These are phyloP conservation scores for Linnaemya vulpina DNA, from an alignment of 2,888 invertebrate species.

Conservation along the genomic window DNA sequence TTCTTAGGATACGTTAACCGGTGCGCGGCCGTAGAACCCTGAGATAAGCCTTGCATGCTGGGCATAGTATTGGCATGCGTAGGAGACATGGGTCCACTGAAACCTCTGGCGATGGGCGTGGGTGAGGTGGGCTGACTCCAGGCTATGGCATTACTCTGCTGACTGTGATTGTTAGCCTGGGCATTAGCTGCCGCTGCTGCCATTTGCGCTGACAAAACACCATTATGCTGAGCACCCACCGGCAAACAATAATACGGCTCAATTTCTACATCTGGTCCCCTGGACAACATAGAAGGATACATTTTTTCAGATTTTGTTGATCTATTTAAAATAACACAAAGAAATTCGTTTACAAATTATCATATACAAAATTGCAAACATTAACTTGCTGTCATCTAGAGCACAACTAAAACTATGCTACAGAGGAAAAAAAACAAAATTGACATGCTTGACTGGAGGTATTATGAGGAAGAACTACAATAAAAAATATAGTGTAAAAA, in stretches of 20 bases:
- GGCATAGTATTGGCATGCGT: constrained; percentile 83
- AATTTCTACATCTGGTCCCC: constrained; percentile 91
- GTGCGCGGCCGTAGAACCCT: constrained; percentile 81
- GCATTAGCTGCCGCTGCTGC: constrained; percentile 76
- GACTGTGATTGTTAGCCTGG: constrained; percentile 69
- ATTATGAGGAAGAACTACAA: neutral
- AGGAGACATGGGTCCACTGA: constrained; percentile 85
- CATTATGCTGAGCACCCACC: constrained; percentile 84
- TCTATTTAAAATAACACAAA: constrained; percentile 83
- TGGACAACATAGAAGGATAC: constrained; percentile 95
- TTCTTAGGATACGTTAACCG: constrained; percentile 87
- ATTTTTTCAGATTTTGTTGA: constrained; percentile 97
- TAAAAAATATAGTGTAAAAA: neutral
- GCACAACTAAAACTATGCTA: constrained; percentile 30
- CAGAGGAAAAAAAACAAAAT: neutral
- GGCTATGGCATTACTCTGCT: constrained; percentile 83
- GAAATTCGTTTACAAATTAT: constrained; percentile 10
- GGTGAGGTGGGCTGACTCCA: constrained; percentile 91
- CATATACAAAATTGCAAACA: neutral
- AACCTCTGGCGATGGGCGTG: constrained; percentile 84
- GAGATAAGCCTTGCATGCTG: constrained; percentile 69
- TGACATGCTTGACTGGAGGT: constrained; percentile 42
- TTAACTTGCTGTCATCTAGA: neutral
- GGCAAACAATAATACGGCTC: constrained; percentile 94
- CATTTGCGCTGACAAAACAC: constrained; percentile 80